Percentiles rank a stretch among this genome's conserved stretches.
Evolutionary conservation across 2,888 invertebrate genomes (phyloP).

Genomic region (Aspidiotus rigidus): DNA sequence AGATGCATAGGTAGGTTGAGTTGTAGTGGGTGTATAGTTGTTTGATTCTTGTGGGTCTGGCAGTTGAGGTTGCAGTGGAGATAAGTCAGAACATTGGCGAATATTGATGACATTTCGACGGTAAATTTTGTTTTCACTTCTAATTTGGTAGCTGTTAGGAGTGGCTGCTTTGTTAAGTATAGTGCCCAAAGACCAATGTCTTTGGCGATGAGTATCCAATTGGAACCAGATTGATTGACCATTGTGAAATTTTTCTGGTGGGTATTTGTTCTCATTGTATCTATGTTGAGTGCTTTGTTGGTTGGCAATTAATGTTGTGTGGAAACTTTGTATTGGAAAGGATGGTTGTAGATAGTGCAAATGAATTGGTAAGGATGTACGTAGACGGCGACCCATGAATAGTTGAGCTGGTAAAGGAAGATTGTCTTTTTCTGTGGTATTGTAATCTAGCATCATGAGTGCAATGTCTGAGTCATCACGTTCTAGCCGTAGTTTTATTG

Average conservation of each 20-base stretch:
- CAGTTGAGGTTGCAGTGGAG: neutral
- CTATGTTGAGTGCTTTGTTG: no score
- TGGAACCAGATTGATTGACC: neutral
- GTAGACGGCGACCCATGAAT: neutral
- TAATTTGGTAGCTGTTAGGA: neutral
- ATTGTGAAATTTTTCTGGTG: neutral
- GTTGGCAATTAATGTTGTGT: no score
- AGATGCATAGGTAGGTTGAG: neutral
- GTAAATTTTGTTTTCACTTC: neutral
- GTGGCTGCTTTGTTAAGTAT: no score
- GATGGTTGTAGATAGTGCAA: neutral
- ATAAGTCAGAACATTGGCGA: neutral
- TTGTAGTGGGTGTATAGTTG: no score
- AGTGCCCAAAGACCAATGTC: no score
- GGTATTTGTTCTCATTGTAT: no score
- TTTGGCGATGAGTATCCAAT: neutral
- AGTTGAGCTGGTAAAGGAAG: neutral
- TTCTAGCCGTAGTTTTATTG: no score
- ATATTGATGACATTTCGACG: neutral
- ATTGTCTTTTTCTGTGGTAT: no score
- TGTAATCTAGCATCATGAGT: no score
- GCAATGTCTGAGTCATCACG: no score
- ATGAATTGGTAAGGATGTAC: neutral
- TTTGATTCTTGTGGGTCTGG: no score
- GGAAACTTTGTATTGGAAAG: no score